Evolutionary conservation across 2,113 vertebrate species (phyloP).

Genomic region (Brachypodius melanocephalos): DNA sequence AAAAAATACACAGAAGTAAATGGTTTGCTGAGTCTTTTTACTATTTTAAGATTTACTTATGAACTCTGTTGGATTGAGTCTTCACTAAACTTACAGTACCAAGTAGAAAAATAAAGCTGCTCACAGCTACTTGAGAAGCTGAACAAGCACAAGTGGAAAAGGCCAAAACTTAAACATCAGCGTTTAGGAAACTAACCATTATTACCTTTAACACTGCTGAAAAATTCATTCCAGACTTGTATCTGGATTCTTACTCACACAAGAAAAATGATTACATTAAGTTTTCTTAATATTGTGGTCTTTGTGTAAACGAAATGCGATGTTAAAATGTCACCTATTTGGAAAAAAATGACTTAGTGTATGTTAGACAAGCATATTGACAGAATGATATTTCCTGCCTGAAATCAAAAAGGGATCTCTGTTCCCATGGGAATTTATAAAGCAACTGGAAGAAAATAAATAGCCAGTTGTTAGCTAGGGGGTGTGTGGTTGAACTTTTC

Average conservation of each 20-base stretch:
- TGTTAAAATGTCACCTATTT: conserved; percentile 59
- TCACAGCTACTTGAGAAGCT: neutral
- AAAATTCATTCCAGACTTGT: conserved; percentile 50
- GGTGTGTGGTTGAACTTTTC: neutral
- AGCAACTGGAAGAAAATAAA: conserved; percentile 57
- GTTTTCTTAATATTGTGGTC: conserved; percentile 51
- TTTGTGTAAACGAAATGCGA: conserved; percentile 45
- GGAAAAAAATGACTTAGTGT: conserved; percentile 36
- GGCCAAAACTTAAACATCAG: conserved; percentile 12
- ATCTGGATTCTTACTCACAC: conserved; percentile 55
- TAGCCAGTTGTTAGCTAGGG: conserved; percentile 33
- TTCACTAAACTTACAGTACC: neutral
- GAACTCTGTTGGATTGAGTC: neutral
- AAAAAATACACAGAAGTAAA: neutral
- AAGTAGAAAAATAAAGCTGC: conserved; percentile 9
- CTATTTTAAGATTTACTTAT: neutral
- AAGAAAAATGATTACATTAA: conserved; percentile 43
- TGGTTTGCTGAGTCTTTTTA: neutral
- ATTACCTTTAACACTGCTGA: conserved; percentile 31
- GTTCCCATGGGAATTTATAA: conserved; percentile 27
- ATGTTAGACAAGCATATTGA: conserved; percentile 41
- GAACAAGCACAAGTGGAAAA: conserved; percentile 21
- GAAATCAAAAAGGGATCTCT: conserved; percentile 57
- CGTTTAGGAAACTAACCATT: conserved; percentile 24
- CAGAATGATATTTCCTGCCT: conserved; percentile 65